Percentiles rank a stretch among this genome's conserved stretches.
Evolutionary conservation across 1,140 invertebrate genomes (phyloP).

Genomic region (Calliopsis andreniformis): DNA sequence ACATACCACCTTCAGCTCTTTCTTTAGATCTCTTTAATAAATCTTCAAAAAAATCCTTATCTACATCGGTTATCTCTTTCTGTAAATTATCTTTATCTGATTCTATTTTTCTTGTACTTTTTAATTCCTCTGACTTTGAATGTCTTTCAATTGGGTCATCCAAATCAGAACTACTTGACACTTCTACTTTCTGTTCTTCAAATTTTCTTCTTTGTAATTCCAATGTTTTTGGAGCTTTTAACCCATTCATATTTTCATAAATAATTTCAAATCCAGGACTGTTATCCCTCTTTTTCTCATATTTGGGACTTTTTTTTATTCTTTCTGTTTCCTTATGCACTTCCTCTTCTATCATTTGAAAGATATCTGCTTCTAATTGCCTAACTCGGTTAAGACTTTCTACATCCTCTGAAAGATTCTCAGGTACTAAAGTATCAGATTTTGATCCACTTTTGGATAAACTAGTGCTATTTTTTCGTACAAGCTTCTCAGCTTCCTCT

Average conservation of each 20-base stretch:
- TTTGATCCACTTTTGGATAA: constrained; percentile 71
- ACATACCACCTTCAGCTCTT: constrained; percentile 72
- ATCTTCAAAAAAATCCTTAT: constrained; percentile 78
- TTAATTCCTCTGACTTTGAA: constrained; percentile 73
- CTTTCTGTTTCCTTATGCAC: constrained; percentile 76
- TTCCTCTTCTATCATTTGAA: constrained; percentile 76
- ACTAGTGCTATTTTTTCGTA: constrained; percentile 73
- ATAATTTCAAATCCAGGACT: constrained; percentile 68
- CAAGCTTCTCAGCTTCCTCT: constrained; percentile 78
- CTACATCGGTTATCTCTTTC: constrained; percentile 80
- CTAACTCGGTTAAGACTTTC: constrained; percentile 62
- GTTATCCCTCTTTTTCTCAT: constrained; percentile 64
- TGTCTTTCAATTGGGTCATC: constrained; percentile 79
- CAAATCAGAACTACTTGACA: constrained; percentile 77
- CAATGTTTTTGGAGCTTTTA: constrained; percentile 64
- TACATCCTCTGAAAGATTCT: constrained; percentile 51
- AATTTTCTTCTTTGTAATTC: constrained; percentile 74
- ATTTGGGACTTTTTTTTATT: constrained; percentile 70
- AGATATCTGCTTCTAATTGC: constrained; percentile 77
- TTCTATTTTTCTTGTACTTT: constrained; percentile 57
- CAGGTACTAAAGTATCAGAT: constrained; percentile 69
- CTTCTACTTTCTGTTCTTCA: constrained; percentile 75
- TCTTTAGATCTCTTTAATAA: constrained; percentile 74
- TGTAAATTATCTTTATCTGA: constrained; percentile 74
- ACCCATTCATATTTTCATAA: constrained; percentile 66